A percentile compares a stretch with the other conserved stretches of the same genome.
Conservation (phyloP, 2,888 invertebrate genomes). For the Xylocampa areola region DNA sequence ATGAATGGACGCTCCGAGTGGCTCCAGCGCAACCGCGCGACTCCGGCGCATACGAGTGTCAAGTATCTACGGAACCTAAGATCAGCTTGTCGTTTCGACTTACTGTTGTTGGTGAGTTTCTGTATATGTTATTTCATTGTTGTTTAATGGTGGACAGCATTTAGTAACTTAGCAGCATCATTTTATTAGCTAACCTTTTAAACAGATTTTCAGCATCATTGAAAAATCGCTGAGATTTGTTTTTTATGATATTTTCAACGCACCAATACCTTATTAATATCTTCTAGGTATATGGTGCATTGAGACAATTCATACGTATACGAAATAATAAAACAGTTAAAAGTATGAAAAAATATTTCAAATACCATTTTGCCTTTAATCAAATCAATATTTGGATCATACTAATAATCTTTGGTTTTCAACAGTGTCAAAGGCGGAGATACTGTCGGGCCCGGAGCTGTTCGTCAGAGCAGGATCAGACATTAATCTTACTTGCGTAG, state of each 20-base stretch:
- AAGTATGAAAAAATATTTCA: too few relatives aligned
- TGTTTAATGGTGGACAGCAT: not conserved
- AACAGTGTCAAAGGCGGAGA: constrained; percentile 96
- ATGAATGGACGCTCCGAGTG: constrained; percentile 91
- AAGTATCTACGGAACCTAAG: constrained; percentile 97
- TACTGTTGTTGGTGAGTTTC: constrained; percentile 93
- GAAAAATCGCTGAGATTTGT: too few relatives aligned
- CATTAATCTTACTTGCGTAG: constrained; percentile 97
- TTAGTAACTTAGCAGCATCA: too few relatives aligned
- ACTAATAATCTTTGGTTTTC: constrained; percentile 49
- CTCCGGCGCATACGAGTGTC: constrained; percentile 97
- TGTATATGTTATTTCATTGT: not conserved
- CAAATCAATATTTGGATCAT: too few relatives aligned
- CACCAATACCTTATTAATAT: too few relatives aligned
- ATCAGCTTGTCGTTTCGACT: constrained; percentile 93
- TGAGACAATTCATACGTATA: too few relatives aligned
- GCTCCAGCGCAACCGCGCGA: constrained; percentile 92
- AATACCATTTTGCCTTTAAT: too few relatives aligned
- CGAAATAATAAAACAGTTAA: too few relatives aligned
- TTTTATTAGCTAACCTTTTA: too few relatives aligned
- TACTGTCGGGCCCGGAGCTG: constrained; percentile 95
- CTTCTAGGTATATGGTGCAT: too few relatives aligned
- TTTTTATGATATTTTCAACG: too few relatives aligned
- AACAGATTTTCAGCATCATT: too few relatives aligned
- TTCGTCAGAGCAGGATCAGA: constrained; percentile 97